Percentiles rank a stretch among this genome's conserved stretches.
Conservation (phyloP, 2,113 vertebrate genomes). For the Burhinus bistriatus region DNA sequence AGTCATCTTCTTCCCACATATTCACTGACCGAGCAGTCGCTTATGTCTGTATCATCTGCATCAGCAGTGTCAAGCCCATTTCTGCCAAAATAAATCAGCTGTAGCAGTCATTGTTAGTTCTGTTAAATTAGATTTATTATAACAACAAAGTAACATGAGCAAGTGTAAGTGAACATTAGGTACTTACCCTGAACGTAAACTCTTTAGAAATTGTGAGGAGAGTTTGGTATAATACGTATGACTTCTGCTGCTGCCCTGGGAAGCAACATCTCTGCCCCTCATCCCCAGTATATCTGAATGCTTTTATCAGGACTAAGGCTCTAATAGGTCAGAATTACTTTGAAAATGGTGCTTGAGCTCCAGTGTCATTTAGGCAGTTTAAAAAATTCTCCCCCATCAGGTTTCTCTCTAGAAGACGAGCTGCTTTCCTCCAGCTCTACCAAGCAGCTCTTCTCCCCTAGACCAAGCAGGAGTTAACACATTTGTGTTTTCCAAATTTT, state of each 20-base stretch:
- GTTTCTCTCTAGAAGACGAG: not conserved
- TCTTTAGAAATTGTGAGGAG: not conserved
- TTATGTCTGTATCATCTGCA: not conserved
- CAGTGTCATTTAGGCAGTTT: not conserved
- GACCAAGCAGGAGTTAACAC: not conserved
- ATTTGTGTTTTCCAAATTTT: not conserved
- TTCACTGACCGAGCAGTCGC: not conserved
- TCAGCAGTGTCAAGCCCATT: not conserved
- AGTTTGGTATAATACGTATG: not conserved
- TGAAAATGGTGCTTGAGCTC: not conserved
- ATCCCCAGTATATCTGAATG: not conserved
- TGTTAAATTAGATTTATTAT: not conserved
- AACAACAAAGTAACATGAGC: not conserved
- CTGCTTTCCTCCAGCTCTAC: not conserved
- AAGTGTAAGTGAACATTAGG: not conserved
- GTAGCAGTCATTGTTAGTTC: not conserved
- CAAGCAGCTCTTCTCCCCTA: not conserved
- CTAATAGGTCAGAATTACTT: not conserved
- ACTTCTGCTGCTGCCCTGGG: not conserved
- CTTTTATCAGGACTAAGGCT: not conserved
- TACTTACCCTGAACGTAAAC: not conserved
- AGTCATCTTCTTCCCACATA: rapidly evolving
- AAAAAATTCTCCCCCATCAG: not conserved
- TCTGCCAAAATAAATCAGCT: not conserved
- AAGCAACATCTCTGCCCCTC: not conserved